Evolutionary conservation across 2,113 vertebrate species (phyloP), one percentile per base, ranked within the genome.

Genomic region (Marmota flaviventris): DNA sequence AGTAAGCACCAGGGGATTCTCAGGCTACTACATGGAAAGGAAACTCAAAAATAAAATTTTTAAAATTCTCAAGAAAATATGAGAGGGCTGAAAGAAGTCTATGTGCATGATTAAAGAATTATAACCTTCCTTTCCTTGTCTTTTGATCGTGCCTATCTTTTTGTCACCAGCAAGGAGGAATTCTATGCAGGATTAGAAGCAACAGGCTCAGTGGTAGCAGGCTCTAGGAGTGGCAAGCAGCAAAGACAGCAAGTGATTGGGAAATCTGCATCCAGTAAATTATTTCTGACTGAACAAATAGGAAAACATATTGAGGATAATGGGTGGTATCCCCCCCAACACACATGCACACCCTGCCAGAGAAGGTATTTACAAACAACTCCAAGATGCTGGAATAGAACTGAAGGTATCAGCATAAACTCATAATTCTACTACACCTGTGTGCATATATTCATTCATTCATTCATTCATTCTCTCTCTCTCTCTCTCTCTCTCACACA

Each of bases 61-160:
- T 48, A 78, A 78, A 82, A 25, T 86, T 78, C 48, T 73, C 29
- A 96, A 78, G 85, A 94, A 94, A 83, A 92, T 79, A 12, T 86
- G 42, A 24, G 25, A 70, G 11, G 8, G 34, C 37, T 86, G 2
- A 34, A 5, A 72, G 61, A 34, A 67, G 8, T 78, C 82, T 69
- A 39, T 45, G 17, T 63, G 53, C 81, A 48, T 53, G 86, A 70
- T 39, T 34, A 18, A 75, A 37, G 39, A 63, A 86, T 53, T 89
- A 58, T 4, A 87, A 29, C 22, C 17, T 18, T 16, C 18, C 45
- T 34, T 89, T 77, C 37, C 73, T 89, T 69, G 14, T 51, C 67
- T 39, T 53, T 61, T 48, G 69, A 22, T 8, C 75, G 86, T 34
- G 4, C 29, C 65, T 84, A 56, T 65, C 37, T 24, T 85, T 63